These are phyloP conservation scores for Coptodon bakossiorum DNA, from an alignment of 2,113 vertebrate genomes.

Conservation along the genomic window DNA sequence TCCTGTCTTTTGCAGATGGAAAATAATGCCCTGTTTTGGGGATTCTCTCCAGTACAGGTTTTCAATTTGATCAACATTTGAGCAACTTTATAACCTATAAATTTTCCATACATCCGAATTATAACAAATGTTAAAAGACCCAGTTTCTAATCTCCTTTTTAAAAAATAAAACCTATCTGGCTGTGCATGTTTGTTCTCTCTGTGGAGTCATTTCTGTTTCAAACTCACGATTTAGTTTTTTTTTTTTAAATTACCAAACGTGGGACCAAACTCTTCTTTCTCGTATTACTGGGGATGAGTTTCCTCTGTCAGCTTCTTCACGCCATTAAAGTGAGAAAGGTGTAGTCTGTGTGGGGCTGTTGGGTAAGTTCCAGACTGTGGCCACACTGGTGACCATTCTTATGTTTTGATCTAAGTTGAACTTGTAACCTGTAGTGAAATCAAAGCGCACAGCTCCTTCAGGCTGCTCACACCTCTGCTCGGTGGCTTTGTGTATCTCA, in stretches of 20 bases:
- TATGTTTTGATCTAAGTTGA: background rate
- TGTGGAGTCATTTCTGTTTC: background rate
- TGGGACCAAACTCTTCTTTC: background rate
- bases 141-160: background rate
- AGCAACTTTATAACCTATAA: background rate
- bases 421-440: background rate
- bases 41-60: background rate
- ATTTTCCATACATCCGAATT: background rate
- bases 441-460: background rate
- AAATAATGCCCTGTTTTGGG: background rate
- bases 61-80: background rate
- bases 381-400: background rate
- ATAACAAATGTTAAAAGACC: background rate
- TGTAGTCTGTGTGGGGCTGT: background rate
- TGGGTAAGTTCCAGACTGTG: background rate
- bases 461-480: background rate
- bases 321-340: background rate
- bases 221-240: background rate
- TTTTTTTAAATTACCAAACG: background rate
- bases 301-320: background rate
- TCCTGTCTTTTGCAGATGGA: background rate
- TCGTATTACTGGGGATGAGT: background rate
- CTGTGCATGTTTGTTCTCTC: background rate
- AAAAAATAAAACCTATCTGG: background rate
- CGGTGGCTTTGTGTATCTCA: background rate